phyloP scores from a whole-genome alignment of 2,113 vertebrate genomes.

The Callaeas wilsoni region DNA sequence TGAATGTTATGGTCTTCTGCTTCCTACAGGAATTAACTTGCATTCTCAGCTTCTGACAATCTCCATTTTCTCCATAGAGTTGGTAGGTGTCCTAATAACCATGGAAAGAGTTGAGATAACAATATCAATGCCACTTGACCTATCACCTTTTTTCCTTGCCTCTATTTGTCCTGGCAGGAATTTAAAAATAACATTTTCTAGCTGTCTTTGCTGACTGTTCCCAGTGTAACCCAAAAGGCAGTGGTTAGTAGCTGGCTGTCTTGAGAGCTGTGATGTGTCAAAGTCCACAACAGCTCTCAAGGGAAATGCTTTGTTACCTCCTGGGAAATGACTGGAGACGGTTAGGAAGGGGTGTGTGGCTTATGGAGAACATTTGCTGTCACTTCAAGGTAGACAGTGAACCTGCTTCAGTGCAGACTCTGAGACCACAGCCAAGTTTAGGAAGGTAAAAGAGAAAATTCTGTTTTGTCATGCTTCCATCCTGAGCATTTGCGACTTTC shows the following conservation, averaged over 20 bases:
- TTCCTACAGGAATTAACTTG: background rate
- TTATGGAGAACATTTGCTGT: background rate
- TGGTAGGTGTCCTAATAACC: background rate
- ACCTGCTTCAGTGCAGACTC: background rate
- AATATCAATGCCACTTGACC: background rate
- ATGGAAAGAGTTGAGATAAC: background rate
- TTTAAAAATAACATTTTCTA: background rate
- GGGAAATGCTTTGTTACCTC: background rate
- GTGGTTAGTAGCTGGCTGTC: background rate
- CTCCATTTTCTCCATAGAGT: background rate
- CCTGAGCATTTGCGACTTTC: background rate
- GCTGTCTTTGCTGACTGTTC: background rate
- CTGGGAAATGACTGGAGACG: background rate
- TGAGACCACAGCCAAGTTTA: background rate
- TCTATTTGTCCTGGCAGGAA: background rate
- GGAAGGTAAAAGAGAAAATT: background rate
- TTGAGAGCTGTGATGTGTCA: background rate
- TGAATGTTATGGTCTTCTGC: background rate
- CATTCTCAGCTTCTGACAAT: background rate
- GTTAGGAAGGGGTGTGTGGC: background rate
- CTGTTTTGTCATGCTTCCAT: background rate
- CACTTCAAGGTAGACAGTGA: background rate
- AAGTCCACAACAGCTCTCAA: background rate
- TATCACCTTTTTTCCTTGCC: background rate
- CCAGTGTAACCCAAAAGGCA: background rate